Conservation (phyloP, 2,797 vertebrate species). For the Cyprinella venusta region DNA sequence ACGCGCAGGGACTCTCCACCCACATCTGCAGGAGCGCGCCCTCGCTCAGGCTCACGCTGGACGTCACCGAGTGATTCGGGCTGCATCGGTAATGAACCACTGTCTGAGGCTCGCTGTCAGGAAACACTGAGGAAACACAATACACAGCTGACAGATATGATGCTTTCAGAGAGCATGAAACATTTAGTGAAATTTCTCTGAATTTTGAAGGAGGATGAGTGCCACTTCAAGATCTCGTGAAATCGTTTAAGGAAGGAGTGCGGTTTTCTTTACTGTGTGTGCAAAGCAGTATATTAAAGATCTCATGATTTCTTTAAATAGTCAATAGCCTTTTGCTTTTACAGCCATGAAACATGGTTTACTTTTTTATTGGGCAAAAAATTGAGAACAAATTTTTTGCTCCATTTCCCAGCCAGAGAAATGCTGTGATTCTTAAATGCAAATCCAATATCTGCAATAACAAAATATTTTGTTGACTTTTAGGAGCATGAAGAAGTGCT, state of each 20-base stretch:
- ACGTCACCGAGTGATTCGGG: constrained; percentile 62
- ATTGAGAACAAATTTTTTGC: background rate
- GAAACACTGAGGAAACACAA: constrained; percentile 33
- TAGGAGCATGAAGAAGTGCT: background rate
- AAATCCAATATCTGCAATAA: background rate
- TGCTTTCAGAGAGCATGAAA: background rate
- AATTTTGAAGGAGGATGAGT: no score
- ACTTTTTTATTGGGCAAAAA: background rate
- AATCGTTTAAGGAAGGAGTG: no score
- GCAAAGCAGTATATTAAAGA: background rate
- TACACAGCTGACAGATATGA: background rate
- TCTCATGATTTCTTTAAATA: background rate
- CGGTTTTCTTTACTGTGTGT: background rate
- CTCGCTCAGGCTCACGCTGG: constrained; percentile 52
- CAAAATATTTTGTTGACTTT: no score
- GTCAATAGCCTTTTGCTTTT: background rate
- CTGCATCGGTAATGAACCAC: constrained; percentile 78
- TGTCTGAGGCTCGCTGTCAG: constrained; percentile 62
- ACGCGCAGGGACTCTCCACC: constrained; percentile 79
- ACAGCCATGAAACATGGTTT: background rate
- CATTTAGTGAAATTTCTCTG: background rate
- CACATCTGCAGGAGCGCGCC: constrained; percentile 71
- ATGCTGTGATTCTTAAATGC: background rate
- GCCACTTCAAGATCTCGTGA: background rate
- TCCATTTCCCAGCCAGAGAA: background rate